Percentiles rank a stretch among this genome's conserved stretches.
Conservation (phyloP, 2,797 vertebrate species). For the Pantherophis alleghaniensis region DNA sequence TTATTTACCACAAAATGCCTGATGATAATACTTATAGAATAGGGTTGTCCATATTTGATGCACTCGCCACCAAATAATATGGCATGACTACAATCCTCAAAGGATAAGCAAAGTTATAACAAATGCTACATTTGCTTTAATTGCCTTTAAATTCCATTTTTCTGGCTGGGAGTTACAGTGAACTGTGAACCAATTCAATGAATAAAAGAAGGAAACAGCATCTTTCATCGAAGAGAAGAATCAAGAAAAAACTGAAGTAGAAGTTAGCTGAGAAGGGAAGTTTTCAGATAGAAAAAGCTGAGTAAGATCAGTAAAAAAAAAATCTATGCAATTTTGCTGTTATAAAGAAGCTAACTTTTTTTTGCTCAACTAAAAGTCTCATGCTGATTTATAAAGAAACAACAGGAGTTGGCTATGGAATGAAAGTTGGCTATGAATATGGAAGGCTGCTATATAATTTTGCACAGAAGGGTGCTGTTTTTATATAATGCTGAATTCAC, state of each 20-base stretch:
- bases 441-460: not conserved
- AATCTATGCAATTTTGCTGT: not conserved
- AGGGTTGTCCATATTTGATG: not conserved
- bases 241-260: not conserved
- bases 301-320: not conserved
- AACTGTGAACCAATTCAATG: not conserved
- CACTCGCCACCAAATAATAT: not conserved
- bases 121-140: not conserved
- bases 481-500: not conserved
- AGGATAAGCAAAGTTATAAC: not conserved
- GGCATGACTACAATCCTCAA: not conserved
- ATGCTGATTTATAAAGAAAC: not conserved
- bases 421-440: not conserved
- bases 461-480: not conserved
- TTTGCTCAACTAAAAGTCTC: not conserved
- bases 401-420: not conserved
- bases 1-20: not conserved
- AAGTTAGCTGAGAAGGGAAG: not conserved
- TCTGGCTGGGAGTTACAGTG: not conserved
- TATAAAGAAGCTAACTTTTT: not conserved
- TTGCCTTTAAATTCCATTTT: not conserved
- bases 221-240: not conserved
- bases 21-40: not conserved
- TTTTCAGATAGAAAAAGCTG: not conserved
- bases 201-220: not conserved